These are phyloP conservation scores for Calidris pygmaea DNA, from an alignment of 2,113 vertebrate species.

Conservation along the genomic window DNA sequence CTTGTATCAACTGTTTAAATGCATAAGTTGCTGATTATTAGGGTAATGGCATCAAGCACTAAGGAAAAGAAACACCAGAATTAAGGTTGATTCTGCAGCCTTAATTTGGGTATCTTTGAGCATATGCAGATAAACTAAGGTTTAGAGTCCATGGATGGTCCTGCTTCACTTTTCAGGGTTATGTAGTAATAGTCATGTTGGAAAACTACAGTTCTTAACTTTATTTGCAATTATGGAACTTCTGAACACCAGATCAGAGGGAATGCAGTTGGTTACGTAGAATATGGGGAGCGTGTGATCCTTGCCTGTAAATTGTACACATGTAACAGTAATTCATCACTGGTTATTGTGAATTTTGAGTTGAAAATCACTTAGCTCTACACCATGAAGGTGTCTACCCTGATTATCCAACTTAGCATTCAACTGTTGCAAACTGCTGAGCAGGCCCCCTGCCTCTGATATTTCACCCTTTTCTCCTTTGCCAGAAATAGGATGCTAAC, in stretches of 20 bases:
- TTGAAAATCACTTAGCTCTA: not conserved
- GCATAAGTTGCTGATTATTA: not conserved
- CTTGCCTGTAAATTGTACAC: not conserved
- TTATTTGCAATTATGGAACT: not conserved
- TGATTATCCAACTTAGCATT: not conserved
- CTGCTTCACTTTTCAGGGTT: not conserved
- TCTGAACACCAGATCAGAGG: not conserved
- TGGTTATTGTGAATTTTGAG: not conserved
- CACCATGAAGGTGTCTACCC: not conserved
- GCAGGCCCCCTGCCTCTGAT: not conserved
- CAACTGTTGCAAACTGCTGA: not conserved
- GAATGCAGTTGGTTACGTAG: not conserved
- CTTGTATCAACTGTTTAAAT: not conserved
- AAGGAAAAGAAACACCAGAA: not conserved
- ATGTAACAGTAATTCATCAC: not conserved
- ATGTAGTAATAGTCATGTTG: not conserved
- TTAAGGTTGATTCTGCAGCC: not conserved
- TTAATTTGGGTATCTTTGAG: not conserved
- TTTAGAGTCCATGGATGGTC: not conserved
- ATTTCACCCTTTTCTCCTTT: not conserved
- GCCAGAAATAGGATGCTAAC: not conserved
- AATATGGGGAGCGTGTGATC: not conserved
- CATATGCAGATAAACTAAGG: not conserved
- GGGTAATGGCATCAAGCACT: not conserved
- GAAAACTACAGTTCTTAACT: not conserved